Base-by-base conservation (phyloP, 2,888 invertebrate genomes). In the Epiblema foenella region DNA sequence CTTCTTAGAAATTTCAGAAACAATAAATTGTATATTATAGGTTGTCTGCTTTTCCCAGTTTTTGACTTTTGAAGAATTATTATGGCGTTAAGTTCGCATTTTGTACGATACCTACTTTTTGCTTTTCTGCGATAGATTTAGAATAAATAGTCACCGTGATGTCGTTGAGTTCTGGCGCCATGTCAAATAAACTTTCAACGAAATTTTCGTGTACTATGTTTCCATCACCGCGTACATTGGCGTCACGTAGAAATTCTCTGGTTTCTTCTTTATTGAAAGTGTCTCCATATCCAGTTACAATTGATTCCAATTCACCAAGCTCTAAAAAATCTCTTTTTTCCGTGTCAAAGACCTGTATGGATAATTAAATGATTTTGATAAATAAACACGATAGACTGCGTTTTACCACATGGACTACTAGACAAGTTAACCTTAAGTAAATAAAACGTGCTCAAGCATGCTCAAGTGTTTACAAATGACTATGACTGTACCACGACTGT, bases 291-390 rank as follows among this genome's bases (percentile, higher is more conserved):
- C 59, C 64, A 9, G 82, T 87, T 0, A 90, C 83, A 42, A 92
- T 85, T 1, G 72, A 60, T 76, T 78, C 76, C 2, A 93, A 74
- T 76, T 90, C 85, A 67, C 90, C 88, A 15, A 88, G 74, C 66
- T 90, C 90, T 33, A 93, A 73, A 77, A 84, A 90, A 49, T 82
- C 73, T 65, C 90, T 81, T 5, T 87, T 83, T 79, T 93, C 93
- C 33, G 89, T 89, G 79, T 93, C 93, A 72, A 93, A 93, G 5
- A 91, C 81, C 93, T 93, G 73, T n/a, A 76, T 72, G 73, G 20
- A 67, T 46, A 51, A 68, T 18, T 29, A 42, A 11, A 12, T 18
- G 5, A 29, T 49, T 37, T 17, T 66, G 56, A 9, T 10, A 10
- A 51, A 18, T 9, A 17, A 17, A n/a, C n/a, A 46, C n/a, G 1